Evolutionary conservation across 1,140 invertebrate species (phyloP).

Genomic region (Heliconius hermathena): DNA sequence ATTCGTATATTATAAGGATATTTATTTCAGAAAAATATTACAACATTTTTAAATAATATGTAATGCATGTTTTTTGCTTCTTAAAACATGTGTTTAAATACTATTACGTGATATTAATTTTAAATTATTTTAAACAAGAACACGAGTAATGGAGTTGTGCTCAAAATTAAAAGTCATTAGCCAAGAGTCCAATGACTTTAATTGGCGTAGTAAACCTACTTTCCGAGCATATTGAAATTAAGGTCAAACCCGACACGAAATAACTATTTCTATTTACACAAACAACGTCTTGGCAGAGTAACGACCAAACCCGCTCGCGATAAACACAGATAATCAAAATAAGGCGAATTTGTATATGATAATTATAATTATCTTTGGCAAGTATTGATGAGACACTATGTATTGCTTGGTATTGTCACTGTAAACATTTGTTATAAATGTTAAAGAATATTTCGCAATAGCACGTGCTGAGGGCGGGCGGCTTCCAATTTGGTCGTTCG

Average conservation of each 20-base stretch:
- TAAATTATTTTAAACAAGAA: slow-evolving; percentile 38
- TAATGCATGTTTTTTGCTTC: too few relatives aligned
- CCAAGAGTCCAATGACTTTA: slow-evolving; percentile 39
- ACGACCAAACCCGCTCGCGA: slow-evolving; percentile 36
- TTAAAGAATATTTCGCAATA: slow-evolving; percentile 61
- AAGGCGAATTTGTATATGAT: not conserved
- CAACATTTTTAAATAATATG: not conserved
- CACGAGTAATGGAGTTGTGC: slow-evolving; percentile 22
- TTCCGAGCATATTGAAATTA: slow-evolving; percentile 37
- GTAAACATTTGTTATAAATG: slow-evolving; percentile 54
- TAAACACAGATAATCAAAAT: slow-evolving; percentile 29
- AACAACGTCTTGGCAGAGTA: slow-evolving; percentile 43
- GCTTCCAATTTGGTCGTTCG: slow-evolving; percentile 72
- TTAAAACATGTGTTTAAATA: not conserved
- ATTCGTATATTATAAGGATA: slow-evolving; percentile 4
- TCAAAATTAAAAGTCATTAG: slow-evolving; percentile 41
- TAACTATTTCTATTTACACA: slow-evolving; percentile 45
- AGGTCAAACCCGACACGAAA: slow-evolving; percentile 38
- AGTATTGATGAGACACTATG: slow-evolving; percentile 19
- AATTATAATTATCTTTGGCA: slow-evolving; percentile 40
- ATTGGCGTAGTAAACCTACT: slow-evolving; percentile 40
- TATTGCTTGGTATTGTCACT: slow-evolving; percentile 45
- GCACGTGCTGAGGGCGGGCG: slow-evolving; percentile 61
- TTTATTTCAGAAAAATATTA: not conserved
- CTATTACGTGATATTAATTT: slow-evolving; percentile 4